A percentile compares a stretch with the other conserved stretches of the same genome.
phyloP scores from a whole-genome alignment of 2,113 vertebrate genomes.

The Boulengerochromis microlepis region DNA sequence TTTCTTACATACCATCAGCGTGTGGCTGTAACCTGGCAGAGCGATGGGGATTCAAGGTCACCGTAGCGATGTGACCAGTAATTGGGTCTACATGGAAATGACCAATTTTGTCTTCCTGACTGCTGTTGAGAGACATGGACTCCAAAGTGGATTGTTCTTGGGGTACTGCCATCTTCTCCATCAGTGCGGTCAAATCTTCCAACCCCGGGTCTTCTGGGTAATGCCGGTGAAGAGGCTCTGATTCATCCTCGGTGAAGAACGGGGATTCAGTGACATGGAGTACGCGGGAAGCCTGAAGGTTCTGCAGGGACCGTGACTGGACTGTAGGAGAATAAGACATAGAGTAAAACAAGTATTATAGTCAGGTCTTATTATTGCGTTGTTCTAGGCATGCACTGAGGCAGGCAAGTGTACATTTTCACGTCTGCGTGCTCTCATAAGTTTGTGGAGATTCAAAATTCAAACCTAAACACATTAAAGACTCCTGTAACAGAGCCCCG shows the following conservation, averaged over 20 bases:
- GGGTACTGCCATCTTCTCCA: slow-evolving; percentile 54
- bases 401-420: neutral
- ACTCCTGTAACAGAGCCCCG: neutral
- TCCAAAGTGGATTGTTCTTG: slow-evolving; percentile 21
- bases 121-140: slow-evolving; percentile 36
- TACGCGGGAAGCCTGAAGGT: slow-evolving; percentile 78
- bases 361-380: neutral
- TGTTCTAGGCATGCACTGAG: neutral
- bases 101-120: slow-evolving; percentile 28
- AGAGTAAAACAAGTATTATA: neutral
- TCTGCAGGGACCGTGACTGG: slow-evolving; percentile 90
- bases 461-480: neutral
- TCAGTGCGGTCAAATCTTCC: slow-evolving; percentile 47
- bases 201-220: slow-evolving; percentile 34
- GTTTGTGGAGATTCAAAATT: neutral
- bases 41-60: slow-evolving; percentile 57
- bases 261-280: slow-evolving; percentile 28
- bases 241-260: slow-evolving; percentile 34
- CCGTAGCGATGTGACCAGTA: slow-evolving; percentile 47
- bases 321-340: slow-evolving; percentile 64
- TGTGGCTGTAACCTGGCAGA: slow-evolving; percentile 51
- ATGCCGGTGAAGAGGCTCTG: slow-evolving; percentile 8
- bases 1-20: slow-evolving; percentile 70
- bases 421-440: rapidly evolving
- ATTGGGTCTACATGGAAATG: slow-evolving; percentile 56